Base-by-base conservation (phyloP, 1,140 invertebrate genomes). In the Chironomus striatipennis region DNA sequence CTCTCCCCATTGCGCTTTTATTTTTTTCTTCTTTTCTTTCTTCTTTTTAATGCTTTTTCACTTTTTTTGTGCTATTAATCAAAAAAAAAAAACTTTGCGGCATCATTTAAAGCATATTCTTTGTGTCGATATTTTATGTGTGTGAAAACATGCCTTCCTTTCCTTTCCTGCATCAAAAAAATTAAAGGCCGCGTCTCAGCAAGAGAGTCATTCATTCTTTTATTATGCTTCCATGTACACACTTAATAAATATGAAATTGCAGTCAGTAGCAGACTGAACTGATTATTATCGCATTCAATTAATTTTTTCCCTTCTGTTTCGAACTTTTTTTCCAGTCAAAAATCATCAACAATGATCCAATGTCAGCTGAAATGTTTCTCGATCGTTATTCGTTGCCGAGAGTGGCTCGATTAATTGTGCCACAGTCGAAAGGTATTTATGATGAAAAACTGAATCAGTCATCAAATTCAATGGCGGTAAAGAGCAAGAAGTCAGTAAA, bases 321-420 rank as follows among this genome's bases (percentile, higher is more conserved):
- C 34, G 77, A n/a, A n/a, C n/a, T n/a, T n/a, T n/a, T 6, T 42
- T 42, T 65, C 5, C 15, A 74, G 77, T 78, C 76, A 4, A 77
- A 79, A 42, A 74, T 78, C 47, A 57, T 57, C 47, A 57, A 57
- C 47, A 57, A 57, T 76, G 81, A 82, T 70, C 79, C 81, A 0
- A 24, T 82, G 43, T 78, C 81, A 6, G 81, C 80, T 18, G 81
- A 82, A 76, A 74, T 81, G 43, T 87, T 87, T 77, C 82, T 87
- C 67, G 86, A 87, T 78, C 85, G 85, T 78, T 85, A 85, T 76
- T 84, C 85, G 10, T 76, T 87, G 76, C 86, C 86, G 4, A 82
- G 85, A 75, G 85, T 87, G 7, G 86, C 85, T 64, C 83, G 82
- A 75, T 82, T 87, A 47, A 76, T 78, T 74, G 78, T 78, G 24